phyloP scores from a whole-genome alignment of 2,888 invertebrate genomes.

The Cheilosia grossa region DNA sequence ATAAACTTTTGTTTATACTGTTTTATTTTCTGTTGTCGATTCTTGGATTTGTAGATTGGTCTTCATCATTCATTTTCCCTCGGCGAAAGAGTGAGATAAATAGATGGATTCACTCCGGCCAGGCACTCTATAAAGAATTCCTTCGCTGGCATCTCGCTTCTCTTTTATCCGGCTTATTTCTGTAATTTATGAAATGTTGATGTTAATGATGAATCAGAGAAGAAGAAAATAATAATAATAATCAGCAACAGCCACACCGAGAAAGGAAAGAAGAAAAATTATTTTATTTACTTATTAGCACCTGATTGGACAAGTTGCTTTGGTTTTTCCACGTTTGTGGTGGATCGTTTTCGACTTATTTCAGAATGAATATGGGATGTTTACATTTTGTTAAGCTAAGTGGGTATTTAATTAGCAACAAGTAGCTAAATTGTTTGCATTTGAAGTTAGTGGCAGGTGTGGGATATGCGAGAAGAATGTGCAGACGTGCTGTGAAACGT shows the following conservation, averaged over 20 bases:
- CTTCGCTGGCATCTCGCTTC: conserved; percentile 8
- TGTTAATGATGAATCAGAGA: conserved; percentile 67
- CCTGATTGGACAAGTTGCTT: conserved; percentile 54
- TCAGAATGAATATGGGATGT: conserved; percentile 60
- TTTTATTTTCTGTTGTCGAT: conserved; percentile 25
- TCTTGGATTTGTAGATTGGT: conserved; percentile 47
- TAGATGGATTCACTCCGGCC: not conserved
- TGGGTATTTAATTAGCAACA: conserved; percentile 69
- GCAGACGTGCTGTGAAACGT: conserved; percentile 1
- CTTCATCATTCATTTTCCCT: conserved; percentile 46
- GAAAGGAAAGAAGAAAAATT: conserved; percentile 2
- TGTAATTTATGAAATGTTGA: conserved; percentile 52
- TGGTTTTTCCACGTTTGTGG: conserved; percentile 10
- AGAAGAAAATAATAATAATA: conserved; percentile 38
- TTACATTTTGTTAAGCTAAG: conserved; percentile 66
- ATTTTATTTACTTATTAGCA: conserved; percentile 64
- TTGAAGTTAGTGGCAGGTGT: conserved; percentile 42
- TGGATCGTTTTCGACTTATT: conserved; percentile 16
- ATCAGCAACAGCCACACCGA: conserved; percentile 13
- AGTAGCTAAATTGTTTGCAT: conserved; percentile 62
- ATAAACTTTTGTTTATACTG: conserved; percentile 41
- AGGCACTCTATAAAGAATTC: conserved; percentile 7
- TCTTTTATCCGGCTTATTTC: conserved; percentile 31
- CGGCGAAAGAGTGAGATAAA: conserved; percentile 3
- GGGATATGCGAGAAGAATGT: conserved; percentile 11